phyloP scores from a whole-genome alignment of 2,797 vertebrate genomes.

The Phylloscopus collybita region DNA sequence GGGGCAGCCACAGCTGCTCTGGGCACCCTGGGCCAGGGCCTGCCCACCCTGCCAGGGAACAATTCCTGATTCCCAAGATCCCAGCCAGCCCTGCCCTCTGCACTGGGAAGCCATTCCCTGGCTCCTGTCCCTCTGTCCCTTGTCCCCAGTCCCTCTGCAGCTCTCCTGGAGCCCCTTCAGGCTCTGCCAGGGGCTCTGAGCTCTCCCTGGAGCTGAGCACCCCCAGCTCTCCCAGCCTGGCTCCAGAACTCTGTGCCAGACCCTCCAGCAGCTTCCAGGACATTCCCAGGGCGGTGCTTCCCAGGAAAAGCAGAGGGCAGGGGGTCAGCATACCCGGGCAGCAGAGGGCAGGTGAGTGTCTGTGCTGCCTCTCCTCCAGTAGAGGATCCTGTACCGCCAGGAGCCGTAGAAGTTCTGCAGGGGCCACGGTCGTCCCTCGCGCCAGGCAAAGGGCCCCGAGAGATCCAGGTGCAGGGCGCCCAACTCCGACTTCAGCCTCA shows the following conservation, averaged over 20 bases:
- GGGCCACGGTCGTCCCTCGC: neutral
- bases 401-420: constrained; percentile 58
- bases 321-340: neutral
- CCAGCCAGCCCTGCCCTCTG: neutral
- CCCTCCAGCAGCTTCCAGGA: neutral
- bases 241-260: neutral
- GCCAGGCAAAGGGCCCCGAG: constrained; percentile 46
- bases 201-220: neutral
- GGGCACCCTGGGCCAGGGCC: neutral
- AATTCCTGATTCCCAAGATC: neutral
- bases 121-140: no score
- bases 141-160: no score
- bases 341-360: constrained; percentile 31
- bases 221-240: neutral
- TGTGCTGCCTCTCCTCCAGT: constrained; percentile 67
- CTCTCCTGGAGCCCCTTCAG: no score
- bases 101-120: neutral
- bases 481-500: constrained; percentile 48
- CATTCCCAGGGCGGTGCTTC: neutral
- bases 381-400: constrained; percentile 63
- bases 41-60: neutral
- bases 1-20: neutral
- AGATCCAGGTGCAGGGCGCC: constrained; percentile 71
- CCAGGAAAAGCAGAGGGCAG: neutral
- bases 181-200: no score